A percentile compares a stretch with the other conserved stretches of the same genome.
Evolutionary conservation across 2,797 vertebrate genomes (phyloP).

Genomic region (Fundulus diaphanus): DNA sequence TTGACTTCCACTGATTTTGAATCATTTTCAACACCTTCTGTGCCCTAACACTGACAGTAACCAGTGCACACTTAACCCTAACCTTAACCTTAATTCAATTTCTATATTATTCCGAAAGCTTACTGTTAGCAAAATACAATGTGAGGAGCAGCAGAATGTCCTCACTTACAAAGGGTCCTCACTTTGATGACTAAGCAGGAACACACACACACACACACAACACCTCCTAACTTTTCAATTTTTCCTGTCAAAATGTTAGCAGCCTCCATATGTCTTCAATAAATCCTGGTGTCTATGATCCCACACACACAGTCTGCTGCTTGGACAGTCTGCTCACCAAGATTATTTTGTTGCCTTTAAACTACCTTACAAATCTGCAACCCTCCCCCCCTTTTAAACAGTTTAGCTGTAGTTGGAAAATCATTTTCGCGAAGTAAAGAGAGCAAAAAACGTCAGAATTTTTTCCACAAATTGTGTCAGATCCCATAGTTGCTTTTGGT

Average conservation of each 20-base stretch:
- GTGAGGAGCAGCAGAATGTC: no score
- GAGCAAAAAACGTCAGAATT: background rate
- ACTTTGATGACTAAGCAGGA: no score
- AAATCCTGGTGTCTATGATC: conserved; percentile 35
- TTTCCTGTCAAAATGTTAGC: conserved; percentile 51
- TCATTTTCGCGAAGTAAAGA: background rate
- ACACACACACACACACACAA: conserved; percentile 17
- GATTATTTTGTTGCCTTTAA: conserved; percentile 38
- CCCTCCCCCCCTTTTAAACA: conserved; percentile 5
- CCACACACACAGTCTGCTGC: conserved; percentile 31
- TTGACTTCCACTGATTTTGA: no score
- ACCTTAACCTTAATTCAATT: no score
- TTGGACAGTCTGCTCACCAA: conserved; percentile 37
- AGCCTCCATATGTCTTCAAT: conserved; percentile 47
- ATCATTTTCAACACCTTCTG: no score
- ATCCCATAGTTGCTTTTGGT: background rate
- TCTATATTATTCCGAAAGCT: no score
- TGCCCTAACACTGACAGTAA: no score
- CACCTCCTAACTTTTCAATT: conserved; percentile 45
- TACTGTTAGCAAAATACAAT: no score
- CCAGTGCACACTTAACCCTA: no score
- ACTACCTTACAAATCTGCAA: background rate
- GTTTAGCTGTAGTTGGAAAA: conserved; percentile 4
- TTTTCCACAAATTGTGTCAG: no score
- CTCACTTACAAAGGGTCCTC: no score